Conservation (phyloP, 2,113 vertebrate genomes). For the Drymodes brunneopygia region DNA sequence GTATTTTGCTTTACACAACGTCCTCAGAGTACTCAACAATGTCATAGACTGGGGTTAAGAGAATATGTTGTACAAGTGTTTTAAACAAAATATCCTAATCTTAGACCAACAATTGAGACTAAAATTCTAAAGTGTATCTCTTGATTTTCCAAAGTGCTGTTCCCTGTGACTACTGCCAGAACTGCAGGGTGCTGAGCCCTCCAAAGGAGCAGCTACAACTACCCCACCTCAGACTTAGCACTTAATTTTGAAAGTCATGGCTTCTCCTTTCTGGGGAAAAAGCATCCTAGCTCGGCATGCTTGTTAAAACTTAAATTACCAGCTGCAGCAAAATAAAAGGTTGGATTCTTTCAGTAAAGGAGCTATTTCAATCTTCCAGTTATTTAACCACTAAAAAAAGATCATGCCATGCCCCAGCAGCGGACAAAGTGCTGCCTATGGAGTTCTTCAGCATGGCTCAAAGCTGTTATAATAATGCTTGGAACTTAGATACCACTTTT, state of each 20-base stretch:
- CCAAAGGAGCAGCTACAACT: background rate
- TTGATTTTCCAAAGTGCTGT: background rate
- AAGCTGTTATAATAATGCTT: constrained; percentile 63
- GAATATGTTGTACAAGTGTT: background rate
- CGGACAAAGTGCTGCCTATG: constrained; percentile 60
- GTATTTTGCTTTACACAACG: background rate
- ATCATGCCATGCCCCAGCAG: constrained; percentile 27
- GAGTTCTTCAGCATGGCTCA: constrained; percentile 55
- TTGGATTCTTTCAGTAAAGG: constrained; percentile 1
- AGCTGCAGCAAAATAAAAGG: constrained; percentile 42
- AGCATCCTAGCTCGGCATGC: background rate
- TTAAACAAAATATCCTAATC: constrained; percentile 17
- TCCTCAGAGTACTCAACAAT: background rate
- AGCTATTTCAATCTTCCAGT: constrained; percentile 49
- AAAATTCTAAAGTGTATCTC: background rate
- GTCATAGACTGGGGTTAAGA: background rate
- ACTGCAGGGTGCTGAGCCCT: background rate
- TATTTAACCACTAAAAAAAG: constrained; percentile 60
- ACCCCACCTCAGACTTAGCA: background rate
- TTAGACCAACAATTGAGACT: constrained; percentile 11
- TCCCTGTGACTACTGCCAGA: background rate
- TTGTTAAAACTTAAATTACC: constrained; percentile 59
- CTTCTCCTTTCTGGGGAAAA: constrained; percentile 13
- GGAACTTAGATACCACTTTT: constrained; percentile 66
- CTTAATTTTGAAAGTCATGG: background rate